Evolutionary conservation across 2,113 vertebrate species (phyloP), one percentile per base, ranked within the genome.

Genomic region (Martes martes): DNA sequence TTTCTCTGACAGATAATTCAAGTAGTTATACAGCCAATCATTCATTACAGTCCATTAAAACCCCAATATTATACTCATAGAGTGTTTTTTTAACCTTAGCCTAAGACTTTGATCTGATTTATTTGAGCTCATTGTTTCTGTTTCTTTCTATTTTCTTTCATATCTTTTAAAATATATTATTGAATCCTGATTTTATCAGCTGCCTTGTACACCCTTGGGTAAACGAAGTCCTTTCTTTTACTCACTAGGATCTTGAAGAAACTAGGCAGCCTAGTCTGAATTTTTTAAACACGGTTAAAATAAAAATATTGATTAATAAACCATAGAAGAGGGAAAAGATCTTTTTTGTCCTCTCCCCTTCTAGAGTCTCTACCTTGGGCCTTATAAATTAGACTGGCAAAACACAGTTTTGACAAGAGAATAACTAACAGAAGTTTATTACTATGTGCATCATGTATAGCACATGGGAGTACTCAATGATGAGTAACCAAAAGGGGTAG

Each of bases 231-330:
- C 61, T 89, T 80, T 26, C 73, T 65, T 93, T 82, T 89, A 83
- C 67, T 76, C 50, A 26, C 14, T 55, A 73, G 33, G 28, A 90
- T 86, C 63, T 89, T 93, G 33, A 94, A 81, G 47, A 95, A 94
- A 93, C 33, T 52, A 86, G 50, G 21, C 15, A 92, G 85, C 10
- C 28, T 89, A 79, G 11, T 52, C 23, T 79, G n/a, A 97, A 79
- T 50, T 89, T 83, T 92, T 79, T n/a, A 89, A 96, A 96, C 24
- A 92, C 39, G 26, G 73, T 39, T 82, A 69, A 91, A 87, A 79
- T 81, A 89, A 91, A 92, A 87, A 67, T 63, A 90, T 28, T 19
- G 11, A 89, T 79, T 42, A 79, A 61, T 78, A 90, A 85, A 91
- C 33, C n/a, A 23, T 65, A 36, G 2, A 36, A 33, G 73, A 78